Base-by-base conservation (phyloP, 2,888 invertebrate genomes). In the Synergus japonicus region DNA sequence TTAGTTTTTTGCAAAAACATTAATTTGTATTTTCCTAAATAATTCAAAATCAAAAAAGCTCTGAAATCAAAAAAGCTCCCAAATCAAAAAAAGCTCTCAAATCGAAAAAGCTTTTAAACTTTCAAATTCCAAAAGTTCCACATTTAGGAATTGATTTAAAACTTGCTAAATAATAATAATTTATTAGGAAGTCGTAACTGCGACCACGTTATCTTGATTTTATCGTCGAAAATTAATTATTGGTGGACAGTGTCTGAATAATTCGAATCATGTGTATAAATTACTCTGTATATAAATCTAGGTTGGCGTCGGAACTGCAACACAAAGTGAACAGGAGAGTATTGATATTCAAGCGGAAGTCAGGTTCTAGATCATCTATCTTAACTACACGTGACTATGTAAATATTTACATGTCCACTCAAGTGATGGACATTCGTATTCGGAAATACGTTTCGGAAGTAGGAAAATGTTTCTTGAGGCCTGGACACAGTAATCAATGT, bases 291-390 rank as follows among this genome's bases (percentile, higher is more conserved):
- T 54, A 54, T n/a, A 54, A 54, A 54, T 54, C 54, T 54, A 54
- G 54, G 54, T 54, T 54, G n/a, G 54, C 54, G 8, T 7, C n/a
- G 54, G 5, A 54, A 54, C 54, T 22, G 12, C 60, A 60, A 22
- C 22, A 22, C 22, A 22, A 18, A 60, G 12, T 60, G 22, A 9
- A 22, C 10, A 10, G 22, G 60, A 60, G 18, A 44, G 18, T 67
- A 67, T 67, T 44, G 67, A 67, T 67, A 67, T 67, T 67, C 44
- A 67, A 44, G 18, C 67, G 67, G 67, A 67, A 67, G 44, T 46
- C 12, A 18, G 10, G 18, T n/a, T 67, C 44, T 46, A 67, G 18
- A 44, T 67, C 44, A 67, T 67, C 44, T 18, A 44, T 67, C 44
- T 18, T 18, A 22, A n/a, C 44, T 67, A 46, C 43, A 67, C 67